Conservation (phyloP, 2,113 vertebrate genomes). For the Cyprinodon variegatus region DNA sequence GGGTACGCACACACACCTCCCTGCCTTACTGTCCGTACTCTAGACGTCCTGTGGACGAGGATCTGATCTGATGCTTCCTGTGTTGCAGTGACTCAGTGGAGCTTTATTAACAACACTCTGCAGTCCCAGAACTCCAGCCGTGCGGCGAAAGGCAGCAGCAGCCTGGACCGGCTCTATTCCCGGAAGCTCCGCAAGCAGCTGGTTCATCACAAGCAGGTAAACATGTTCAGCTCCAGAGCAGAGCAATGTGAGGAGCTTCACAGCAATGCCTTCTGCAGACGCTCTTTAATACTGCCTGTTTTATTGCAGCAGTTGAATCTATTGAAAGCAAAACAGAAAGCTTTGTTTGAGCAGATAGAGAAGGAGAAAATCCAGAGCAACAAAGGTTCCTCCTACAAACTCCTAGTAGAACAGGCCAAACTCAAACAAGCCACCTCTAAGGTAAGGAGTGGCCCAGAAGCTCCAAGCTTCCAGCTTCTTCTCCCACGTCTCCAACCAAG, state of each 20-base stretch:
- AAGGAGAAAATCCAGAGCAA: constrained; percentile 99
- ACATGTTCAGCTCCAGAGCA: constrained; percentile 63
- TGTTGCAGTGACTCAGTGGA: constrained; percentile 91
- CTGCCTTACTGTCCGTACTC: background rate
- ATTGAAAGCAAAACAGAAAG: constrained; percentile 99
- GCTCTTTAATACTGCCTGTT: constrained; percentile 73
- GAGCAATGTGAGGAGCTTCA: background rate
- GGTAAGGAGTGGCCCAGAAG: constrained; percentile 76
- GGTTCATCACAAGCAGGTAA: constrained; percentile 99
- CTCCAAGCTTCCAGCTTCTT: too few species aligned
- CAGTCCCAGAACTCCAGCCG: constrained; percentile 92
- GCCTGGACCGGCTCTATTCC: constrained; percentile 94
- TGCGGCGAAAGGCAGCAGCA: constrained; percentile 94
- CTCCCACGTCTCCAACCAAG: too few species aligned
- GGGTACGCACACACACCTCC: constrained; percentile 76
- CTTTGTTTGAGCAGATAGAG: constrained; percentile 99
- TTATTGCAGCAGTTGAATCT: constrained; percentile 98
- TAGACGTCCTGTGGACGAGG: too few species aligned
- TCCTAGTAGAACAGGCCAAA: constrained; percentile 98
- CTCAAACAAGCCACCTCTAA: constrained; percentile 99
- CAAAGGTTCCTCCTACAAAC: constrained; percentile 99
- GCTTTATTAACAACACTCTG: constrained; percentile 98
- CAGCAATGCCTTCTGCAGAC: constrained; percentile 8
- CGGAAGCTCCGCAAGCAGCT: constrained; percentile 98
- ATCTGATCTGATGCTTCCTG: background rate